phyloP scores from a whole-genome alignment of 64 coral and sea anemone species.

The Astreopora myriophthalma region DNA sequence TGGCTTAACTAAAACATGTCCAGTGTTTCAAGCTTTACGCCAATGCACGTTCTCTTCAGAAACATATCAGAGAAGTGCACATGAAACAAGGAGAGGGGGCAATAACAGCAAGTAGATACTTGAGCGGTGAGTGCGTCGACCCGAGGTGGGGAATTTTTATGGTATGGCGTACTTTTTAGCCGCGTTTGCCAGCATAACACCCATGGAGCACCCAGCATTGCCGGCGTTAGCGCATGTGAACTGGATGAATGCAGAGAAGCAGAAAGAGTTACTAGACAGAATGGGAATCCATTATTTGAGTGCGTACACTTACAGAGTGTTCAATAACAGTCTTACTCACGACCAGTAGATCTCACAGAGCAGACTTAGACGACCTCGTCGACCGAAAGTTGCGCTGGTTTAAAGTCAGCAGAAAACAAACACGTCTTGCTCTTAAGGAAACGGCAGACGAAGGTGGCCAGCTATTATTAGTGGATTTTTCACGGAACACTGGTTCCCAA shows the following conservation, averaged over 20 bases:
- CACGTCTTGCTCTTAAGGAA: neutral
- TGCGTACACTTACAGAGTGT: conserved; percentile 4
- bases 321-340: neutral
- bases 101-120: neutral
- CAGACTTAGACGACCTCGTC: neutral
- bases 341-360: neutral
- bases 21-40: neutral
- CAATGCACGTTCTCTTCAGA: neutral
- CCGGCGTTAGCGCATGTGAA: neutral
- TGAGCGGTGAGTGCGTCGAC: conserved; percentile 1
- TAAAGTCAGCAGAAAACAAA: neutral
- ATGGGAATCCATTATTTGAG: neutral
- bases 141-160: conserved; percentile 5
- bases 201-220: neutral
- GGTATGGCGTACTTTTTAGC: neutral
- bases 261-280: neutral
- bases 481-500: neutral
- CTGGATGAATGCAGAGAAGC: neutral
- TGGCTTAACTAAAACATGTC: neutral
- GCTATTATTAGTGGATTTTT: neutral
- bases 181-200: conserved; percentile 7
- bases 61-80: conserved; percentile 15
- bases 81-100: neutral
- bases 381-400: neutral
- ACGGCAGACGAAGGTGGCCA: neutral